phyloP scores from a whole-genome alignment of 2,888 invertebrate species.

The Dione vanillae region DNA sequence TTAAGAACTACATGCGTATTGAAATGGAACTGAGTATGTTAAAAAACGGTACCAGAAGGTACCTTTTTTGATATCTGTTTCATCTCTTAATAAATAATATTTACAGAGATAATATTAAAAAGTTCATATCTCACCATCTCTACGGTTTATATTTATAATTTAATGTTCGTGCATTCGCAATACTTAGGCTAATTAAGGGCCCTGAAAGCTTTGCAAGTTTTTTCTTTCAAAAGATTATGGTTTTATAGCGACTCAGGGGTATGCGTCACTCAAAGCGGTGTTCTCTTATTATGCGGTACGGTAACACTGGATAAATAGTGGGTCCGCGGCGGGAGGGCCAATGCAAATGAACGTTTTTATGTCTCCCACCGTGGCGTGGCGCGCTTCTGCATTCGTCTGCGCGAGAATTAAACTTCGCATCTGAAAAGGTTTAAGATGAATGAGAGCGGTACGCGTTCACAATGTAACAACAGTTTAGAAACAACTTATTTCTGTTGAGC shows the following conservation, averaged over 20 bases:
- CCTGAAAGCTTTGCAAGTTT: constrained; percentile 58
- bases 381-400: constrained; percentile 65
- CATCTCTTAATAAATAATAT: neutral
- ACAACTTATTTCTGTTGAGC: constrained; percentile 73
- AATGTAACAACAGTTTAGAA: constrained; percentile 77
- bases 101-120: neutral
- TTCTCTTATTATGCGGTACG: constrained; percentile 72
- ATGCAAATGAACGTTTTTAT: constrained; percentile 80
- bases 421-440: constrained; percentile 81
- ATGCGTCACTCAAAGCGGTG: constrained; percentile 67
- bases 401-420: constrained; percentile 73
- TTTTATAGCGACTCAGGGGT: constrained; percentile 62
- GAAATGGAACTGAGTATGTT: neutral
- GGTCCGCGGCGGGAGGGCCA: constrained; percentile 64
- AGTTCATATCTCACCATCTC: constrained; percentile 7
- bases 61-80: neutral
- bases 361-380: constrained; percentile 58
- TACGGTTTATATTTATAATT: constrained; percentile 23
- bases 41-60: neutral
- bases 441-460: constrained; percentile 68
- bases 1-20: neutral
- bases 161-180: constrained; percentile 40
- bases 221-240: constrained; percentile 62
- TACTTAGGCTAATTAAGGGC: constrained; percentile 64
- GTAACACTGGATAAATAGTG: constrained; percentile 76